Evolutionary conservation across 2,797 vertebrate genomes (phyloP), one percentile per base, ranked within the genome.

Genomic region (Hydrophis major): DNA sequence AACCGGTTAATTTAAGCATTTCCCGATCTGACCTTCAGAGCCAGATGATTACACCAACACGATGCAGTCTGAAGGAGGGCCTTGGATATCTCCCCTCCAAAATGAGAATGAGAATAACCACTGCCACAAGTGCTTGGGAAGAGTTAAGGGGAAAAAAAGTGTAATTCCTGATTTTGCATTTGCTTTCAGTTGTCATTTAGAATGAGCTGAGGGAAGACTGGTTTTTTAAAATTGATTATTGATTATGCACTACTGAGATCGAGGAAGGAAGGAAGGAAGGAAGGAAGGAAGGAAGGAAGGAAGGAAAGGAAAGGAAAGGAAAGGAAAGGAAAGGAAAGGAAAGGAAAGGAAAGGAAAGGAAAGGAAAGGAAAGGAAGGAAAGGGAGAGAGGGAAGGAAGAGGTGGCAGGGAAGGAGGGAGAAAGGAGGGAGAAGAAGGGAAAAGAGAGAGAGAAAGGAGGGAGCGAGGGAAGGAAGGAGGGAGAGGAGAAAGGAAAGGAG

Each of bases 171-270:
- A 94, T 94, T 94, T 22, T 92, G 32, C 92, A 57, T 95, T 95
- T 96, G 61, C 95, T 96, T 96, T 83, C 42, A 94, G 95, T 96
- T 96, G 94, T 95, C 91, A 91, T 88, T 0, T 5, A 91, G 63
- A 94, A 91, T 91, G 94, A 50, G 69, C 91, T 94, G 87, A 90
- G 92, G 95, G 96, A 94, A 92, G 93, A 96, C 96, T 92, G 94
- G 86, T 95, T 96, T 96, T 96, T 27, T 27, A 6, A 47, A 96
- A 96, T 96, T 96, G 92, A 95, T 94, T 93, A 94, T 96, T 97
- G 93, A 95, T 96, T 97, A 96, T 95, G 94, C 92, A 91, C 92
- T 91, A 86, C 91, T 96, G 96, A 95, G 95, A 95, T 95, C 50
- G 7, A 59, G 57, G 18, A 22, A 7, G 5, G 6, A 7, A 6